Conservation (phyloP, 2,113 vertebrate genomes). For the Chiloscyllium plagiosum region DNA sequence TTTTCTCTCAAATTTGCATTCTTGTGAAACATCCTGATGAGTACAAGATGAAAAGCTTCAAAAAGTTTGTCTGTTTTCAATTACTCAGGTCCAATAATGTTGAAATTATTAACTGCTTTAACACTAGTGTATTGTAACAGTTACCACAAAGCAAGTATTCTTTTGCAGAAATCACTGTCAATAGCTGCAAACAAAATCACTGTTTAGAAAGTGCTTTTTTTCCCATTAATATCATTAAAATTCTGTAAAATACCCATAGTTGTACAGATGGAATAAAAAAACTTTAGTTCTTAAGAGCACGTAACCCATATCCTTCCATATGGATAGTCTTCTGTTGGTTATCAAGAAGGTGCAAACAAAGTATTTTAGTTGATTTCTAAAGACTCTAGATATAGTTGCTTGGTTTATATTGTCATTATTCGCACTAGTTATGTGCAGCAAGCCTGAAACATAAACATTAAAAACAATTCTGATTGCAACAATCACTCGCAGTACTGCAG, state of each 20-base stretch:
- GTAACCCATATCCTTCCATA: neutral
- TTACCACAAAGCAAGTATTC: neutral
- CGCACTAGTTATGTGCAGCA: neutral
- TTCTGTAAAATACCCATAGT: neutral
- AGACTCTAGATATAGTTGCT: neutral
- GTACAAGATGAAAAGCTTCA: no score
- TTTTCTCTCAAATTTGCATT: no score
- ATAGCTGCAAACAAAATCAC: neutral
- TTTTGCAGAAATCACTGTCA: neutral
- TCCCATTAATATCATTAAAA: neutral
- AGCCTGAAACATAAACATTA: neutral
- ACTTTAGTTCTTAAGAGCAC: neutral
- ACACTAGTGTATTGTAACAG: neutral
- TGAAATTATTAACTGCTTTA: neutral
- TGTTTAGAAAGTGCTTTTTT: neutral
- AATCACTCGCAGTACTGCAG: neutral
- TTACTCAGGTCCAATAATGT: neutral
- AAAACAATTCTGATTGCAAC: neutral
- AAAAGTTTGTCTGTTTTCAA: no score
- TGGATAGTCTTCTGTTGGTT: neutral
- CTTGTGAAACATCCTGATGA: no score
- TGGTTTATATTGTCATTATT: neutral
- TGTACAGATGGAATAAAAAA: neutral
- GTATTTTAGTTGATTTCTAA: neutral
- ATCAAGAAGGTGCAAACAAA: neutral